A percentile compares a stretch with the other conserved stretches of the same genome.
Conservation (phyloP, 2,888 invertebrate genomes). For the Aradus depressus region DNA sequence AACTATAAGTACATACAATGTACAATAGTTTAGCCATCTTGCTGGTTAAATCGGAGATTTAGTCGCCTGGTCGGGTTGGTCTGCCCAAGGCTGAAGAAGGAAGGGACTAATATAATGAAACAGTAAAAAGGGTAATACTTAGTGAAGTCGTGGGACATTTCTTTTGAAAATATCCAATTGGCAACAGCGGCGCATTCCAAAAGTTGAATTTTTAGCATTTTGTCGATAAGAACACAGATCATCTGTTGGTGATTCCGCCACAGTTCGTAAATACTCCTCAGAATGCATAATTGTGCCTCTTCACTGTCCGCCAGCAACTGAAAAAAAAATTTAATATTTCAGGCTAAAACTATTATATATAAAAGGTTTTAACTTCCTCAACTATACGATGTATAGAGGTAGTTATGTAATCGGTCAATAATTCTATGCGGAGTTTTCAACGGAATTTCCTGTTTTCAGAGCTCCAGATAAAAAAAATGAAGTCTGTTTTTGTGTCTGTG, state of each 20-base stretch:
- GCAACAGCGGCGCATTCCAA: conserved; percentile 95
- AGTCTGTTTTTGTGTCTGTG: too few relatives aligned
- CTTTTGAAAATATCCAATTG: conserved; percentile 94
- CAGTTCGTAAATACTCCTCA: conserved; percentile 85
- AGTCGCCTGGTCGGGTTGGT: too few relatives aligned
- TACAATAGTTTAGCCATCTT: too few relatives aligned
- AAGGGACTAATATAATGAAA: neutral
- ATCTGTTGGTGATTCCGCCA: conserved; percentile 96
- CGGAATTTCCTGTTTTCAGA: too few relatives aligned
- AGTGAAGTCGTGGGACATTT: conserved; percentile 84
- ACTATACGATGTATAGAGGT: too few relatives aligned
- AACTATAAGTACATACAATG: too few relatives aligned
- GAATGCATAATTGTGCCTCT: conserved; percentile 87
- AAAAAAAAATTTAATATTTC: neutral
- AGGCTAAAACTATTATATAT: too few relatives aligned
- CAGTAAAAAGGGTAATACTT: conserved; percentile 38
- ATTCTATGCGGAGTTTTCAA: too few relatives aligned
- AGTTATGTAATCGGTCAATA: too few relatives aligned
- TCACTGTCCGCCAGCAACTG: conserved; percentile 84
- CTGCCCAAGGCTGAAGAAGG: too few relatives aligned
- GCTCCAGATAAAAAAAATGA: too few relatives aligned
- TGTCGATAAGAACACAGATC: conserved; percentile 92
- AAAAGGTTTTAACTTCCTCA: neutral
- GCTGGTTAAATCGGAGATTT: too few relatives aligned
- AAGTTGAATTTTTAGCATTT: conserved; percentile 92